Evolutionary conservation across 2,888 invertebrate species (phyloP), one percentile per base, ranked within the genome.

Genomic region (Ganaspis brasiliensis): DNA sequence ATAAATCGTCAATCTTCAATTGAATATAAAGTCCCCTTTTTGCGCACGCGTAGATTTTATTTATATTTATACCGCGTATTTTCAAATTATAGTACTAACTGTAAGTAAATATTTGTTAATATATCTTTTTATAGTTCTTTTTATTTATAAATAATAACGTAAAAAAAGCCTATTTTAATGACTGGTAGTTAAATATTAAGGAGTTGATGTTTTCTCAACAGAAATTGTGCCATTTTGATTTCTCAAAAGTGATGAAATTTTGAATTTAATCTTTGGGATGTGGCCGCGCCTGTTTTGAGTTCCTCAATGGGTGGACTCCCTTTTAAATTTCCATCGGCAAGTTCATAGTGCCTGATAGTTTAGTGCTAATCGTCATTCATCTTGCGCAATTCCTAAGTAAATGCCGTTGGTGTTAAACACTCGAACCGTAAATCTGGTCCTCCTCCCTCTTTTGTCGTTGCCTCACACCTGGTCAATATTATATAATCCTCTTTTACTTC

Each of bases 301-400:
- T 72, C 73, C 57, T 72, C 70, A 75, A 80, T 79, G 45, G 55
- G 57, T 67, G 16, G 56, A 59, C 40, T 21, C 37, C 63, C 63
- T 21, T 67, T 67, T 67, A 67, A 67, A 67, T 67, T 45, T 67
- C 67, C 45, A 67, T 67, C 40, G 67, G 67, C 67, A 45, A 72
- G 67, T 81, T 77, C 71, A 74, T 35, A 70, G 74, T 37, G 52
- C 31, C 40, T 70, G 12, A 49, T 16, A 49, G 45, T 24, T 24
- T 24, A 63, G 57, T 56, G 73, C 73, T 80, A 82, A 81, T 84
- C 78, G 72, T 81, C 24, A 74, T 74, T 72, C 77, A 70, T 63
- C 57, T 86, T 85, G 73, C 79, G 82, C 67, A 86, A 86, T 74
- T 55, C 73, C 80, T 80, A 73, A 73, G 78, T 79, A 83, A 84